Conservation (phyloP, 2,888 invertebrate genomes). For the Diabrotica balteata region DNA sequence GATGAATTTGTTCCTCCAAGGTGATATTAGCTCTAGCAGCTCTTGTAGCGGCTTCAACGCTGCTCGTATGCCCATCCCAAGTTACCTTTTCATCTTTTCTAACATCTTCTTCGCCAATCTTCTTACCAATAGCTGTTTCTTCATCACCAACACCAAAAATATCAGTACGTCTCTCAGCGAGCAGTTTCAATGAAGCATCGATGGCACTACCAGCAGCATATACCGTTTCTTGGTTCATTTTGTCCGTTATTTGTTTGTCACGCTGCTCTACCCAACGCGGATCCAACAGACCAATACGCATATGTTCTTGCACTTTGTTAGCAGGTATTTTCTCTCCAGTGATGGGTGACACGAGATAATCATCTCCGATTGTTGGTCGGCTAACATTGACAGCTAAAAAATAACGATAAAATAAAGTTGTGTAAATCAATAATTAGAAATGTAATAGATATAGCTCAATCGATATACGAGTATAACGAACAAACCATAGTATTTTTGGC, state of each 20-base stretch:
- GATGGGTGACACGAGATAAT: conserved; percentile 96
- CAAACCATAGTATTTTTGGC: no score
- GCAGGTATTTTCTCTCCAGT: conserved; percentile 98
- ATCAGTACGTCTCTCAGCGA: conserved; percentile 99
- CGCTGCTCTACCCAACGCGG: conserved; percentile 98
- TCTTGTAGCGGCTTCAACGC: conserved; percentile 93
- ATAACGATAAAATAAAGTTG: background rate
- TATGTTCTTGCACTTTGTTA: conserved; percentile 96
- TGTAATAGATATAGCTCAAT: no score
- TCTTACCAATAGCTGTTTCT: conserved; percentile 98
- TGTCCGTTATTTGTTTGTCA: conserved; percentile 92
- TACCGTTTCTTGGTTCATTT: conserved; percentile 88
- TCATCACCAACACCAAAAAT: conserved; percentile 99
- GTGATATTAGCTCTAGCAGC: conserved; percentile 95
- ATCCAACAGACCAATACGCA: conserved; percentile 95
- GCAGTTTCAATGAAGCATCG: conserved; percentile 91
- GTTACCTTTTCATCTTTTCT: conserved; percentile 90
- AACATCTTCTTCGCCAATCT: conserved; percentile 87
- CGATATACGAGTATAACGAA: no score
- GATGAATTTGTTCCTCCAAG: conserved; percentile 95
- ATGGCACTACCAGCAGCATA: conserved; percentile 86
- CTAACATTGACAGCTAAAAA: conserved; percentile 63
- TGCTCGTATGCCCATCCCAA: conserved; percentile 98
- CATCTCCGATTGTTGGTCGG: conserved; percentile 75
- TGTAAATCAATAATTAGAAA: no score